These are phyloP conservation scores for Scaptodrosophila latifasciaeformis DNA, from an alignment of 2,888 invertebrate species.

Conservation along the genomic window DNA sequence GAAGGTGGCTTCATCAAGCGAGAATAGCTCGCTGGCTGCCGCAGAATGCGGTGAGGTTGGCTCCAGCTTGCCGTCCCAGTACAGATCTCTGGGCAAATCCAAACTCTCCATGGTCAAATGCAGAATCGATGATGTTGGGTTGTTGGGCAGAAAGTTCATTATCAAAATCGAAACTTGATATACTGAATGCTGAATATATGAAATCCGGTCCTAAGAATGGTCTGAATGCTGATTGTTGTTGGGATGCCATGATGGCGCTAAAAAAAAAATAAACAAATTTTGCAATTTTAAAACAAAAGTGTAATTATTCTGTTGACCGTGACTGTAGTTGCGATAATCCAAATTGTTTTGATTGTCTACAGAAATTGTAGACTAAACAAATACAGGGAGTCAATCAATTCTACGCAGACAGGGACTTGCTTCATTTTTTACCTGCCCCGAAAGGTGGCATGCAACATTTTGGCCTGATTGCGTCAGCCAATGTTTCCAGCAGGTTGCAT, in stretches of 20 bases:
- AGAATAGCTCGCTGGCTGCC: conserved; percentile 64
- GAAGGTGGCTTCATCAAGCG: conserved; percentile 55
- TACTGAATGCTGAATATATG: conserved; percentile 46
- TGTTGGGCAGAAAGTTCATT: conserved; percentile 29
- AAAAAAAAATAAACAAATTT: conserved; percentile 69
- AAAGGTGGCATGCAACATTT: not conserved
- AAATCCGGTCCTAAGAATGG: conserved; percentile 79
- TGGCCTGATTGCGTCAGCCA: conserved; percentile 59
- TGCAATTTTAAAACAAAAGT: no score
- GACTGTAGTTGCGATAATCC: conserved; percentile 15
- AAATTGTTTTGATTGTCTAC: no score
- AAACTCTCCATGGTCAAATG: conserved; percentile 71
- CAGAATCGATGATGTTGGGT: conserved; percentile 25
- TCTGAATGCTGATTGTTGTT: conserved; percentile 76
- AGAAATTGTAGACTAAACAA: no score
- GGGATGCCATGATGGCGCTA: conserved; percentile 90
- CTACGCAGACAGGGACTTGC: not conserved
- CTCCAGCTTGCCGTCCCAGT: conserved; percentile 74
- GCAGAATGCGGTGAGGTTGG: conserved; percentile 68
- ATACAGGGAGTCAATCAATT: conserved; percentile 31
- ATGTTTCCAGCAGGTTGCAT: conserved; percentile 50
- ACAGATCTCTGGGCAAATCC: conserved; percentile 71
- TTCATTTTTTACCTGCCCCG: no score
- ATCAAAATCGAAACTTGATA: conserved; percentile 32
- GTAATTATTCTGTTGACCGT: conserved; percentile 25